Conservation (phyloP, 2,888 invertebrate species). For the Andrena minutula region DNA sequence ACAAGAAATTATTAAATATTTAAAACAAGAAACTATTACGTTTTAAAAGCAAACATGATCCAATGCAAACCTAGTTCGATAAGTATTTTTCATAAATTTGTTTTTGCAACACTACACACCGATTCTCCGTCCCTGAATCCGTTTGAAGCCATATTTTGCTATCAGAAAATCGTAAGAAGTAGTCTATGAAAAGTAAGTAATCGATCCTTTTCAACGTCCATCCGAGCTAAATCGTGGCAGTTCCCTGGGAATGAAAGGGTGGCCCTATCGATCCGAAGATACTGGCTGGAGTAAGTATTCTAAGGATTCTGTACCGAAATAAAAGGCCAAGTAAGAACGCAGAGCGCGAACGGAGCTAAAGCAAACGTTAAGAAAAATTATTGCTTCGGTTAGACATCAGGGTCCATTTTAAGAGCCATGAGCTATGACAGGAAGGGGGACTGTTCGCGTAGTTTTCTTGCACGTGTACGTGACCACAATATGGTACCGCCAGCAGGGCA, state of each 20-base stretch:
- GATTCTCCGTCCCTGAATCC: no score
- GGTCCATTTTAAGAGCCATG: constrained; percentile 26
- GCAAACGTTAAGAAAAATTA: constrained; percentile 63
- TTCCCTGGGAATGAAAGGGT: not conserved
- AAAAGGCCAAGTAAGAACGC: constrained; percentile 6
- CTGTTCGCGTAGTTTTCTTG: constrained; percentile 35
- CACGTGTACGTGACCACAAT: constrained; percentile 57
- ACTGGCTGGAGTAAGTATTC: not conserved
- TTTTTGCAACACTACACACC: no score
- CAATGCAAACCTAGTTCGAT: no score
- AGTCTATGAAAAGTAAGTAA: not conserved
- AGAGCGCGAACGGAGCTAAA: constrained; percentile 8
- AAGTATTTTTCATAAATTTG: no score
- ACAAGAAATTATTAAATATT: no score
- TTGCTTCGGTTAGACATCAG: constrained; percentile 49
- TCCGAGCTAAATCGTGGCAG: not conserved
- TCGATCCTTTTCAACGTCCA: not conserved
- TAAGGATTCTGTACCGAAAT: constrained; percentile 14
- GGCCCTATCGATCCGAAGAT: constrained; percentile 21
- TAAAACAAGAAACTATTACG: no score
- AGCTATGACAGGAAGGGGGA: constrained; percentile 32
- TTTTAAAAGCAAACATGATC: no score
- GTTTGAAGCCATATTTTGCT: no score
- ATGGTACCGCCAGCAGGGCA: constrained; percentile 32
- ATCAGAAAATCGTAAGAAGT: not conserved